Conservation (phyloP, 2,888 invertebrate genomes). For the Achlya flavicornis region DNA sequence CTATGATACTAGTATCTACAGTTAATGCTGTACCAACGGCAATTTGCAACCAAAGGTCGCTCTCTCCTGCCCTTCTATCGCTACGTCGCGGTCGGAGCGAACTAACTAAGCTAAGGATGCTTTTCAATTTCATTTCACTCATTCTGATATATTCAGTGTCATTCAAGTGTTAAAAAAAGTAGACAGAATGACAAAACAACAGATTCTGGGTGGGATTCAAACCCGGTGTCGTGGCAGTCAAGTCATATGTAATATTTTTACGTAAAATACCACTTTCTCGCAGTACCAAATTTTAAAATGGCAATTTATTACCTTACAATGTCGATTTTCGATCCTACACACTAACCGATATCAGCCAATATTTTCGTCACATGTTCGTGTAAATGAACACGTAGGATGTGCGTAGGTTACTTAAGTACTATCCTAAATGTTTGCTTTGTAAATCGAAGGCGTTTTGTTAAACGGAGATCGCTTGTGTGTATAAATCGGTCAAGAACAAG, state of each 20-base stretch:
- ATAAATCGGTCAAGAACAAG: conserved; percentile 1
- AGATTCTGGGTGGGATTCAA: background rate
- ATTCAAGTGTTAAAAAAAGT: background rate
- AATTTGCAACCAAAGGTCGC: background rate
- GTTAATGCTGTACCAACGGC: no score
- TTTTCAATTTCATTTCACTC: no score
- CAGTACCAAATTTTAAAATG: background rate
- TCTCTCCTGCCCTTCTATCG: background rate
- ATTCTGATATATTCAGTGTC: no score
- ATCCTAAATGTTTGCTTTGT: background rate
- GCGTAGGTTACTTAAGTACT: conserved; percentile 11
- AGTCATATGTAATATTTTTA: background rate
- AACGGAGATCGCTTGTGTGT: background rate
- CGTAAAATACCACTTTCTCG: conserved; percentile 7
- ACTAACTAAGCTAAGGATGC: no score
- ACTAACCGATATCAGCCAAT: background rate
- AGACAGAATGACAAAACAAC: background rate
- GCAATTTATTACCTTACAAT: background rate
- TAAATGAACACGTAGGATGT: conserved; percentile 6
- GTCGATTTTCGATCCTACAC: background rate
- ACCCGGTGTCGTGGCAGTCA: no score
- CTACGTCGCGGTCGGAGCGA: no score
- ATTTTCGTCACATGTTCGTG: conserved; percentile 10
- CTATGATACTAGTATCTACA: no score
- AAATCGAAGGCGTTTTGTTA: background rate